Conservation (phyloP, 2,797 vertebrate species). For the Chrysocyon brachyurus region DNA sequence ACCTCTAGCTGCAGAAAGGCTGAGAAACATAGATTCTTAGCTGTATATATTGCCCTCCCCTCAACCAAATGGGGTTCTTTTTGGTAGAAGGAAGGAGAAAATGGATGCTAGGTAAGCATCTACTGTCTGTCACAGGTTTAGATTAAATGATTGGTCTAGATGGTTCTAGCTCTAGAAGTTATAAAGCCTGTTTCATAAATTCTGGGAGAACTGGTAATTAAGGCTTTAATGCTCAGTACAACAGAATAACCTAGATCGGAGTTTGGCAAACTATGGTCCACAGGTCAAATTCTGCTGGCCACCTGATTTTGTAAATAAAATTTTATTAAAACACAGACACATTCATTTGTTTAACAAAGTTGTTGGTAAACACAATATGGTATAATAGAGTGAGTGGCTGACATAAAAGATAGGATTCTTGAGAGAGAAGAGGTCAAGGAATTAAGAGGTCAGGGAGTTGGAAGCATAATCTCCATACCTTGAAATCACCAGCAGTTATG, state of each 20-base stretch:
- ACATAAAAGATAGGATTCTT: not conserved
- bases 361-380: not conserved
- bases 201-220: not conserved
- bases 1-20: not conserved
- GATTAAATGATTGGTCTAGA: not conserved
- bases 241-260: not conserved
- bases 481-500: not conserved
- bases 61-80: not conserved
- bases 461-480: not conserved
- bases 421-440: not conserved
- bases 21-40: conserved; percentile 6
- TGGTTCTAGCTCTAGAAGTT: not conserved
- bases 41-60: not conserved
- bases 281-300: not conserved
- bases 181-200: not conserved
- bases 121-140: not conserved
- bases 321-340: not conserved
- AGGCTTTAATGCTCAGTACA: conserved; percentile 1
- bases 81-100: not conserved
- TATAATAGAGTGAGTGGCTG: not conserved
- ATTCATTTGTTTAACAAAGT: not conserved
- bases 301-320: conserved; percentile 32
- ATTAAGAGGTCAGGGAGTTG: conserved; percentile 11
- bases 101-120: not conserved
- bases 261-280: not conserved